A percentile compares a stretch with the other conserved stretches of the same genome.
These are phyloP conservation scores for Ophonus ardosiacus DNA, from an alignment of 2,888 invertebrate genomes.

Conservation along the genomic window DNA sequence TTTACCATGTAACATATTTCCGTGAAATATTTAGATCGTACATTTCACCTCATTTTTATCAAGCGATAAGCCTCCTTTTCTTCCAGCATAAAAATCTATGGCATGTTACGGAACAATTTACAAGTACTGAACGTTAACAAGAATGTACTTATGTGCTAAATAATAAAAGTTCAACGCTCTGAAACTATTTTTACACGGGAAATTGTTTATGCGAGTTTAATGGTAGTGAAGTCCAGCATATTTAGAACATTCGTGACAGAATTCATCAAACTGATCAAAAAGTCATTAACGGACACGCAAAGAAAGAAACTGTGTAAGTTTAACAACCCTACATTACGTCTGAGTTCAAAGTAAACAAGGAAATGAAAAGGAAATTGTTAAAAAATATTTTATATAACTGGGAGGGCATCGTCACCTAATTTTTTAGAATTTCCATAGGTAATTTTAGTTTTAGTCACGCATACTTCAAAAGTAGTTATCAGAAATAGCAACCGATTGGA, in stretches of 20 bases:
- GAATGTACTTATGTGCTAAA: background rate
- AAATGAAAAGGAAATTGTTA: slow-evolving; percentile 12
- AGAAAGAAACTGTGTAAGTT: slow-evolving; percentile 4
- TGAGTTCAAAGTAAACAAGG: slow-evolving; percentile 19
- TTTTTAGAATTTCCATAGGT: too few relatives aligned
- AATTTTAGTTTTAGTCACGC: background rate
- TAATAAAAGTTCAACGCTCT: slow-evolving; percentile 10
- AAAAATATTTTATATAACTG: background rate
- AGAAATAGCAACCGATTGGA: background rate
- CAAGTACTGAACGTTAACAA: background rate
- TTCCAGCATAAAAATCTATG: background rate
- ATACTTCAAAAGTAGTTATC: background rate
- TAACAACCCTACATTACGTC: slow-evolving; percentile 16
- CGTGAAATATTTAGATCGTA: background rate
- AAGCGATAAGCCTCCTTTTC: background rate
- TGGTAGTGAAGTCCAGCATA: slow-evolving; percentile 5
- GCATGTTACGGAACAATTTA: background rate
- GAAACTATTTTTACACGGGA: slow-evolving; percentile 19
- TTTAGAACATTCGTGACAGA: slow-evolving; percentile 42
- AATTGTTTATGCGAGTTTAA: slow-evolving; percentile 21
- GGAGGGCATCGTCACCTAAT: background rate
- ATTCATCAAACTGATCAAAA: background rate
- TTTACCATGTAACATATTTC: background rate
- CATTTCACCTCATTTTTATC: background rate
- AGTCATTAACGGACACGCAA: slow-evolving; percentile 25